A percentile compares a stretch with the other conserved stretches of the same genome.
These are phyloP conservation scores for Gobio occitaniae DNA, from an alignment of 2,797 vertebrate species.

Conservation along the genomic window DNA sequence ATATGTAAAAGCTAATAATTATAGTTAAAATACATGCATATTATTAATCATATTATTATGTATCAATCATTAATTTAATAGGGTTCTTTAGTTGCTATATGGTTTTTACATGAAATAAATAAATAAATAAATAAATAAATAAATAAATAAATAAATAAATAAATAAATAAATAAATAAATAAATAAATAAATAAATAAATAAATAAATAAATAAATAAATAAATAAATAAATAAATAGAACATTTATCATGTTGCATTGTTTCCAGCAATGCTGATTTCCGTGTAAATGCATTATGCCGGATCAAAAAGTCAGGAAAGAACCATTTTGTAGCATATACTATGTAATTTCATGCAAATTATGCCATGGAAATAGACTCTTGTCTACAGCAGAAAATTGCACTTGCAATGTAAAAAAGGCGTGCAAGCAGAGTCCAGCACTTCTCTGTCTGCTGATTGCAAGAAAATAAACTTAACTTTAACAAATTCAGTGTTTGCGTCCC, in stretches of 20 bases:
- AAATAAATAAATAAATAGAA: neutral
- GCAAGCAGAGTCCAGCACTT: neutral
- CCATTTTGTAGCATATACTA: neutral
- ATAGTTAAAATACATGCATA: no score
- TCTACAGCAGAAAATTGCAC: neutral
- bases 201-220: no score
- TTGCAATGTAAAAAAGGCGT: neutral
- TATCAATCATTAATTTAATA: no score
- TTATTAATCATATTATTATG: no score
- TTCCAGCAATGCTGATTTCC: neutral
- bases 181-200: no score
- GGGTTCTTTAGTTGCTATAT: neutral
- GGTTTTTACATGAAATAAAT: neutral
- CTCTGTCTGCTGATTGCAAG: neutral
- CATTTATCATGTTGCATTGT: neutral
- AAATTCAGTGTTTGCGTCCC: neutral
- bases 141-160: no score
- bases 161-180: no score
- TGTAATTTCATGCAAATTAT: slow-evolving; percentile 32
- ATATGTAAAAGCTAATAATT: no score
- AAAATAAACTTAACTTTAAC: neutral
- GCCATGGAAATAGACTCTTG: neutral
- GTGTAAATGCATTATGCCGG: neutral
- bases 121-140: no score
- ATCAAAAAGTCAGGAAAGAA: slow-evolving; percentile 10